Evolutionary conservation across 2,888 invertebrate species (phyloP).

Genomic region (Volucella bombylans): DNA sequence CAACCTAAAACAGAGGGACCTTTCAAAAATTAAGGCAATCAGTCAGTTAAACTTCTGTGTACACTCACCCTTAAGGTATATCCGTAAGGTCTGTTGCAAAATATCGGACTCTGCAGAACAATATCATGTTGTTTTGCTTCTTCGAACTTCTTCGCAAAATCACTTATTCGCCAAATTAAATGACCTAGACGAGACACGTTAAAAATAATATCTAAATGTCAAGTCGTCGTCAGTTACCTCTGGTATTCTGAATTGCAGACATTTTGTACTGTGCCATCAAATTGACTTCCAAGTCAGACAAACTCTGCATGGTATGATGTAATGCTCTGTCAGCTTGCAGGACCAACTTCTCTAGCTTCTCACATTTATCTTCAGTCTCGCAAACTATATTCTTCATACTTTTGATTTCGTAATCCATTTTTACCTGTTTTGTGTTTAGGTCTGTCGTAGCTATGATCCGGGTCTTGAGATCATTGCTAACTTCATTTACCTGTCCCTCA

Average conservation of each 20-base stretch:
- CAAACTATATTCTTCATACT: constrained; percentile 83
- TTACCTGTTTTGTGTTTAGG: constrained; percentile 82
- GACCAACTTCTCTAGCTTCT: constrained; percentile 83
- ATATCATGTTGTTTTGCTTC: constrained; percentile 87
- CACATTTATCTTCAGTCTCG: constrained; percentile 84
- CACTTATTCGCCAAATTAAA: constrained; percentile 88
- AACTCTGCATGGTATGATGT: constrained; percentile 82
- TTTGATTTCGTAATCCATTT: constrained; percentile 83
- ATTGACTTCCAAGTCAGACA: constrained; percentile 83
- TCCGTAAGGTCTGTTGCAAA: constrained; percentile 88
- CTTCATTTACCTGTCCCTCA: constrained; percentile 78
- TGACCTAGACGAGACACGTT: constrained; percentile 81
- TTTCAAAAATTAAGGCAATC: constrained; percentile 1
- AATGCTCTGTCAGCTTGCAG: constrained; percentile 80
- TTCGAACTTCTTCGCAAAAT: constrained; percentile 86
- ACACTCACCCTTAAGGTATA: constrained; percentile 87
- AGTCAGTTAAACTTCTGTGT: neutral
- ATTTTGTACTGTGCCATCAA: constrained; percentile 80
- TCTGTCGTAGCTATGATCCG: constrained; percentile 79
- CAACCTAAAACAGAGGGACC: constrained; percentile 83
- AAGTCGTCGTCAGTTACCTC: constrained; percentile 76
- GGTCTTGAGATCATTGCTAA: constrained; percentile 79
- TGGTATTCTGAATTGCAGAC: constrained; percentile 79
- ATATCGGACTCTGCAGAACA: constrained; percentile 86
- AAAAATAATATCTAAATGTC: neutral